A percentile compares a stretch with the other conserved stretches of the same genome.
Conservation (phyloP, 2,797 vertebrate species). For the Eospalax fontanierii region DNA sequence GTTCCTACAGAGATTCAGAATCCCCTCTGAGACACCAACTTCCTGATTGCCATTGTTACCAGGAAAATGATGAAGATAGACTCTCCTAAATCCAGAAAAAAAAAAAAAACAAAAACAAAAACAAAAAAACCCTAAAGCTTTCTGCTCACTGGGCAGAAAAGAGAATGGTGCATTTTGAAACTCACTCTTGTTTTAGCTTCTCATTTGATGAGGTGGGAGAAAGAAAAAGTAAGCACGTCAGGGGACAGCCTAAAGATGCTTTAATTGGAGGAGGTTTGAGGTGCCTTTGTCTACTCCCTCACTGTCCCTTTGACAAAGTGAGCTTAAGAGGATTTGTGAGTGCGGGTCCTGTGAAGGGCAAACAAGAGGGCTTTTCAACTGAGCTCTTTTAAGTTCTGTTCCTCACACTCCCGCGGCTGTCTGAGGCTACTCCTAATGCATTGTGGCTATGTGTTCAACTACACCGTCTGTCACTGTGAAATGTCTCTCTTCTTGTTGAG, state of each 20-base stretch:
- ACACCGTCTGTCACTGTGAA: conserved; percentile 78
- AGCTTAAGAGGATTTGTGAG: conserved; percentile 88
- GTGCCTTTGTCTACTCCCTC: conserved; percentile 86
- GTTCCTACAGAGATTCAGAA: conserved; percentile 70
- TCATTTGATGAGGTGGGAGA: conserved; percentile 83
- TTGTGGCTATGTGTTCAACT: conserved; percentile 78
- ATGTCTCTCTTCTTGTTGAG: conserved; percentile 76
- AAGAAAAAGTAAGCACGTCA: conserved; percentile 83
- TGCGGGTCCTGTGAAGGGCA: conserved; percentile 88
- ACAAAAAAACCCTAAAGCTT: conserved; percentile 74
- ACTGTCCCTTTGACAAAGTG: conserved; percentile 86
- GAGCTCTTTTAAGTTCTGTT: conserved; percentile 88
- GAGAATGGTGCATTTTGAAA: conserved; percentile 83
- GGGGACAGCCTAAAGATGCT: conserved; percentile 85
- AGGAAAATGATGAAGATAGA: conserved; percentile 73
- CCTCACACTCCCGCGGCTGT: conserved; percentile 68
- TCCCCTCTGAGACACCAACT: conserved; percentile 78
- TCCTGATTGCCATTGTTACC: conserved; percentile 75
- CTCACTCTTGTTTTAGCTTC: conserved; percentile 83
- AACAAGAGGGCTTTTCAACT: conserved; percentile 87
- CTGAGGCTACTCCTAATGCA: conserved; percentile 77
- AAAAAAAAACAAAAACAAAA: too few species aligned
- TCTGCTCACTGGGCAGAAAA: conserved; percentile 76
- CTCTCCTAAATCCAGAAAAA: conserved; percentile 70
- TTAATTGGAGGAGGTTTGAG: conserved; percentile 86